These are phyloP conservation scores for Eutrigla gurnardus DNA, from an alignment of 2,797 vertebrate species.

Conservation along the genomic window DNA sequence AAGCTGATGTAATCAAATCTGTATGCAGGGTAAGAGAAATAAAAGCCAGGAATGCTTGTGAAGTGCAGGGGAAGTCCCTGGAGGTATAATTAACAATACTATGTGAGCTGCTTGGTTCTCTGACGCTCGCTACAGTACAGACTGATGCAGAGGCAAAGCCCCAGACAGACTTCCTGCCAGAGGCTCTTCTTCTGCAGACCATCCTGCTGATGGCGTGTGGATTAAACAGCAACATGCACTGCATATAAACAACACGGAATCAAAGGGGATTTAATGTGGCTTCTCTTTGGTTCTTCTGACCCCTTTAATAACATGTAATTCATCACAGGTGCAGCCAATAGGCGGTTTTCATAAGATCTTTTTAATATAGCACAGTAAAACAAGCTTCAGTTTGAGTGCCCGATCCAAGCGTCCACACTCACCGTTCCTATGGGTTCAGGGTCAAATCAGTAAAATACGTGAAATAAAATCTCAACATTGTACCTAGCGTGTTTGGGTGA, in stretches of 20 bases:
- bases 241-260: background rate
- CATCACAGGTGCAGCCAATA: background rate
- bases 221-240: conserved; percentile 34
- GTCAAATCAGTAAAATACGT: too few relatives aligned
- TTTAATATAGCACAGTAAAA: background rate
- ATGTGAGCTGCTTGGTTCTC: conserved; percentile 35
- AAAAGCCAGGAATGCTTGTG: conserved; percentile 56
- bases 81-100: conserved; percentile 77
- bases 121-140: conserved; percentile 44
- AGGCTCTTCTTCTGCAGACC: conserved; percentile 35
- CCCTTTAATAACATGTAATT: background rate
- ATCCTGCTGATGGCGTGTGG: conserved; percentile 23
- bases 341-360: background rate
- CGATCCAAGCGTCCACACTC: too few relatives aligned
- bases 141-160: conserved; percentile 33
- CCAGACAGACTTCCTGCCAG: conserved; percentile 32
- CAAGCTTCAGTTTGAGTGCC: background rate
- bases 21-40: conserved; percentile 58
- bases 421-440: too few relatives aligned
- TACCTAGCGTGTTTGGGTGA: too few relatives aligned
- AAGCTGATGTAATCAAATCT: conserved; percentile 72
- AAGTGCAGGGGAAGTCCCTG: conserved; percentile 63
- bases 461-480: too few relatives aligned
- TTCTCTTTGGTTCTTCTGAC: background rate
- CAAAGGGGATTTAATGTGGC: background rate